These are phyloP conservation scores for Drosophila tani DNA, from an alignment of 1,140 invertebrate genomes.

Conservation along the genomic window DNA sequence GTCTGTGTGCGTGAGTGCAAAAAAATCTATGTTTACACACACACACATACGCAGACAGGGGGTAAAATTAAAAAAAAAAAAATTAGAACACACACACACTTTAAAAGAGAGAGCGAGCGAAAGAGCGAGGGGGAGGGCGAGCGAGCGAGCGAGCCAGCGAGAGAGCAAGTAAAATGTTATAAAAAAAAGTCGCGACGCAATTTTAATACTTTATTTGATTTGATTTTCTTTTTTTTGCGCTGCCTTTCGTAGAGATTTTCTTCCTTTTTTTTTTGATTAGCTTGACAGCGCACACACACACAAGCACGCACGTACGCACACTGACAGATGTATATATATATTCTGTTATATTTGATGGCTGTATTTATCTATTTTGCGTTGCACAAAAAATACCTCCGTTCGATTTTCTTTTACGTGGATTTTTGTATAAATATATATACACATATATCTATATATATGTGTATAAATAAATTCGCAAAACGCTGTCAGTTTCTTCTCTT, in stretches of 20 bases:
- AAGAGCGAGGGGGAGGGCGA: not conserved
- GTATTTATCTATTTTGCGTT: conserved; percentile 48
- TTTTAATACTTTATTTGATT: conserved; percentile 48
- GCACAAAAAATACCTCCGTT: conserved; percentile 70
- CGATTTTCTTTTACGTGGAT: conserved; percentile 54
- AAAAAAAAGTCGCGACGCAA: conserved; percentile 71
- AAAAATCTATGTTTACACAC: conserved; percentile 32
- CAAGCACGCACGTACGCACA: conserved; percentile 25
- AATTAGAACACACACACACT: conserved; percentile 42
- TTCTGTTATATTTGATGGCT: conserved; percentile 17
- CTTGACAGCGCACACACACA: conserved; percentile 22
- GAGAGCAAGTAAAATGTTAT: conserved; percentile 7
- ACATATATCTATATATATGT: not conserved
- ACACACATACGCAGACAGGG: not conserved
- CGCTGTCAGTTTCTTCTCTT: conserved; percentile 52
- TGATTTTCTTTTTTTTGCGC: conserved; percentile 14
- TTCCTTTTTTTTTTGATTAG: conserved; percentile 13
- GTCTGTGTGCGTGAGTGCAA: conserved; percentile 8
- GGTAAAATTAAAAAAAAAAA: conserved; percentile 18
- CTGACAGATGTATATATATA: conserved; percentile 12
- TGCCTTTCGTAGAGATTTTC: conserved; percentile 7
- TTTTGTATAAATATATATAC: conserved; percentile 7
- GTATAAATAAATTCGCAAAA: conserved; percentile 78
- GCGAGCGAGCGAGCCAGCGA: conserved; percentile 18
- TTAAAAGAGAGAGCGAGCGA: conserved; percentile 11